Evolutionary conservation across 2,888 invertebrate species (phyloP), one percentile per base, ranked within the genome.

Genomic region (Clistopyga incitator): DNA sequence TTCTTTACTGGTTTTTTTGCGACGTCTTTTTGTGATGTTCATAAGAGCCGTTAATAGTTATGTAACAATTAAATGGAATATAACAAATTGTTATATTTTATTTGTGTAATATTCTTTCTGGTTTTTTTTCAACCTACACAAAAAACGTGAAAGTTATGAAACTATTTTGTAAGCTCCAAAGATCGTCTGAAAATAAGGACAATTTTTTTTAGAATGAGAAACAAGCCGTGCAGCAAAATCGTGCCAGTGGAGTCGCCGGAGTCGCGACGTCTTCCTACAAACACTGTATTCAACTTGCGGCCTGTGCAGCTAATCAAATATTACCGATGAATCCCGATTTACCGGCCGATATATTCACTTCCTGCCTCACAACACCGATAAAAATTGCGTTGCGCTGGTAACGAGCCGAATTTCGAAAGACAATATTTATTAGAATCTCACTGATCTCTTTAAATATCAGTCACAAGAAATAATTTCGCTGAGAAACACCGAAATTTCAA

Each of bases 291-390:
- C 99, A 99, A 93, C 94, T 99, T 90, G 99, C 98, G 50, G 99
- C 99, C 25, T 99, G 99, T 94, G 96, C 97, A 50, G 96, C 96
- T n/a, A 97, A 97, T 89, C 98, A 99, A 94, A 95, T 97, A 87
- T 95, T 99, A 90, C 99, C 99, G 18, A 98, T 98, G 98, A 97
- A 98, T 94, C 97, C 99, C 0, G 98, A 99, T 93, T 94, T 99
- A 90, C 99, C 99, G 4, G 99, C 99, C 2, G 99, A 97, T 92
- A 95, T 99, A 89, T 99, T 99, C 94, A 99, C 99, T 38, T 96
- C 99, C 15, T 99, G 99, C 94, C 95, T 99, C 89, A 99, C 99
- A 76, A 99, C 99, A 77, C 99, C 99, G 59, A 99, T 99, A 89
- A 98, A 98, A 94, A 98, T 98, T 91, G 98, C 98, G 84, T 95